Evolutionary conservation across 2,888 invertebrate genomes (phyloP), one percentile per base, ranked within the genome.

Genomic region (Lasioglossum leucozonium): DNA sequence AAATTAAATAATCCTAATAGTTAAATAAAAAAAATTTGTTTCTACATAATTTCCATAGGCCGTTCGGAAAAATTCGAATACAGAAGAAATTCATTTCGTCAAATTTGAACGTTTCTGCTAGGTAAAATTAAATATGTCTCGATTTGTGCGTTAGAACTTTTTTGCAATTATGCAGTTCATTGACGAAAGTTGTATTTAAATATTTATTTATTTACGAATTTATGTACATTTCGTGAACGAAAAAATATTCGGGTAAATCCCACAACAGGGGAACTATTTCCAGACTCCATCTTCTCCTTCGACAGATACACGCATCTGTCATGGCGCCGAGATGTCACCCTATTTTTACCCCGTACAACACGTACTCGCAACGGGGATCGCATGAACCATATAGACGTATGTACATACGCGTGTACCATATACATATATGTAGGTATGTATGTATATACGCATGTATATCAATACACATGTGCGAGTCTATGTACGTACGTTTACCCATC

Each of bases 251-350:
- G 30, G 67, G 26, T 58, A n/a, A 85, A 65, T 74, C 76, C 65
- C n/a, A 72, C 58, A 72, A 67, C 22, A 47, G 16, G 44, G 16
- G 44, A 85, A 79, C 62, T 81, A 79, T 79, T 55, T 79, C 71
- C 81, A 79, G 85, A 79, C 91, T 85, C 91, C 91, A 91, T 91
- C 89, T 90, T 91, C 88, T 85, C 82, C 84, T 82, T 87, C 86
- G 83, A 83, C 87, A 79, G 81, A 86, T 88, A 87, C 91, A 89
- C 88, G 82, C 91, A 92, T 92, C 91, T 90, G 91, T 92, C 92
- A 92, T 92, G 91, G 91, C 91, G 92, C 77, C 88, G 88, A 82
- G 86, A 82, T 90, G 79, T 89, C 92, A 85, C 84, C 87, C 88
- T 87, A 85, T 86, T 86, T 88, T 86, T 85, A 82, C 77, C 80